These are phyloP conservation scores for Scolopax bukidnonensis DNA, from an alignment of 2,797 vertebrate genomes.

Conservation along the genomic window DNA sequence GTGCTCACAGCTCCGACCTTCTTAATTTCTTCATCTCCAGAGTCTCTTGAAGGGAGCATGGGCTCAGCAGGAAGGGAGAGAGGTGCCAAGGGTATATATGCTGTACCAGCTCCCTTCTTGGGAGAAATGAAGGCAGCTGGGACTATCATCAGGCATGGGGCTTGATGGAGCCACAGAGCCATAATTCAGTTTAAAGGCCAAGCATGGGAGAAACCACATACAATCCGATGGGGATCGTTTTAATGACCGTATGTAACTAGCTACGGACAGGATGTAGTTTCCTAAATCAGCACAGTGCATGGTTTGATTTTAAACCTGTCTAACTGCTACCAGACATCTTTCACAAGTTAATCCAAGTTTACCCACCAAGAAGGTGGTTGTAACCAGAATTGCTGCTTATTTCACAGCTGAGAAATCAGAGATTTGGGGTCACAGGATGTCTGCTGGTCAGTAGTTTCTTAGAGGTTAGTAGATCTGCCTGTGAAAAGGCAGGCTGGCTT, in stretches of 20 bases:
- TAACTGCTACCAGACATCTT: neutral
- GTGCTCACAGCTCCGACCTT: neutral
- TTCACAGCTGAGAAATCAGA: neutral
- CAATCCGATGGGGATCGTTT: neutral
- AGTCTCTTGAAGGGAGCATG: neutral
- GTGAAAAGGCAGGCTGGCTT: neutral
- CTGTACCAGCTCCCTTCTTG: neutral
- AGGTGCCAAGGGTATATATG: neutral
- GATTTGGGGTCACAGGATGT: neutral
- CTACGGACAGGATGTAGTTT: neutral
- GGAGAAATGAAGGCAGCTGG: neutral
- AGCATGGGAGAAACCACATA: neutral
- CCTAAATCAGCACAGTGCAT: neutral
- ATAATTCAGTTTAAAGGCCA: rapidly evolving
- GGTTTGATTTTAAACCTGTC: neutral
- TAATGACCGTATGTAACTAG: neutral
- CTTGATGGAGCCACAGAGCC: neutral
- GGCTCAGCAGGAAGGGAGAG: neutral
- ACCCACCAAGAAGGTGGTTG: neutral
- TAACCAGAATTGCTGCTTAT: neutral
- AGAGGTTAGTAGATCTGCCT: neutral
- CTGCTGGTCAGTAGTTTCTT: neutral
- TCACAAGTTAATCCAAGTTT: neutral
- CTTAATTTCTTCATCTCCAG: neutral
- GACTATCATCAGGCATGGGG: neutral